Conservation (phyloP, 2,113 vertebrate genomes). For the Corvus hawaiiensis region DNA sequence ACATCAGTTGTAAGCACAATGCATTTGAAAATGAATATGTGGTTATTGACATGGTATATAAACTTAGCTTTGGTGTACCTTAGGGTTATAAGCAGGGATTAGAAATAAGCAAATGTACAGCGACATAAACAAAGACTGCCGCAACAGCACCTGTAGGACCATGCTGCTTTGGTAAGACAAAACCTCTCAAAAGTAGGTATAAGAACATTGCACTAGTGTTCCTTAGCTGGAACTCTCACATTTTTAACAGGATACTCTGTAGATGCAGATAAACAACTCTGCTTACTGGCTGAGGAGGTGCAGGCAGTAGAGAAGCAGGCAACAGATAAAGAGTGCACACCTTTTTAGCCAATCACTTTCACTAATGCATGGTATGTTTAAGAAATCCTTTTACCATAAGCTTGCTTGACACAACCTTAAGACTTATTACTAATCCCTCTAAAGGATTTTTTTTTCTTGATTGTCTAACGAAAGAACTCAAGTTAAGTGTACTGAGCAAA, state of each 20-base stretch:
- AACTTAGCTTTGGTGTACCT: not conserved
- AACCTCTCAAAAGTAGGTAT: not conserved
- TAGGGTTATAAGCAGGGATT: not conserved
- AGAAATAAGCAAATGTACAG: not conserved
- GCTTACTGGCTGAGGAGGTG: not conserved
- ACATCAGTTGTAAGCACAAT: not conserved
- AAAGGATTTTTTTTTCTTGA: not conserved
- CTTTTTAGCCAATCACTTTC: conserved; percentile 29
- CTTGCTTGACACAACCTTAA: conserved; percentile 62
- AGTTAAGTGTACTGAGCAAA: not conserved
- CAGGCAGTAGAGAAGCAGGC: not conserved
- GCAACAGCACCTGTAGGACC: not conserved
- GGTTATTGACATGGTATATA: not conserved
- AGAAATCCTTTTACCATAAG: conserved; percentile 75
- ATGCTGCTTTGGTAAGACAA: not conserved
- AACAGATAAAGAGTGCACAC: not conserved
- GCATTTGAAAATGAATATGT: not conserved
- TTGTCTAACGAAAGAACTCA: not conserved
- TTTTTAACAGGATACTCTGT: not conserved
- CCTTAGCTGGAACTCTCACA: not conserved
- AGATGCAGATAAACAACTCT: not conserved
- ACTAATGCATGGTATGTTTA: conserved; percentile 40
- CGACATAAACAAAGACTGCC: not conserved
- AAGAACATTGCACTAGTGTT: not conserved
- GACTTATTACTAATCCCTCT: conserved; percentile 40